Conservation (phyloP, 2,797 vertebrate species). For the Rhinella marina region DNA sequence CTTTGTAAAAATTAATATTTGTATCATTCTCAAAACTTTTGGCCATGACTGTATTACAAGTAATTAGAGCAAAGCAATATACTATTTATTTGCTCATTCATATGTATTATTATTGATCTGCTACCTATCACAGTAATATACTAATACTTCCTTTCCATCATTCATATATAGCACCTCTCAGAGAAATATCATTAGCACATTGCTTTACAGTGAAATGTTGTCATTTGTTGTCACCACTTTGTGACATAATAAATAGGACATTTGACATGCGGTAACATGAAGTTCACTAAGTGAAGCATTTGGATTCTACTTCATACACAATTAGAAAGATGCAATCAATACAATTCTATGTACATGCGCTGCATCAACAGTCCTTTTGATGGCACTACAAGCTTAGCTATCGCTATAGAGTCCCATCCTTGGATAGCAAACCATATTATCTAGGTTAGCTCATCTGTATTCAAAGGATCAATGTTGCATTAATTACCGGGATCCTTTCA, state of each 20-base stretch:
- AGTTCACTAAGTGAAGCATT: constrained; percentile 15
- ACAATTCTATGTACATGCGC: constrained; percentile 60
- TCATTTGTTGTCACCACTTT: constrained; percentile 14
- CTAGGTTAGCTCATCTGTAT: constrained; percentile 86
- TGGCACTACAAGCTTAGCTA: constrained; percentile 76
- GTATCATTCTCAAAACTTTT: too few species aligned
- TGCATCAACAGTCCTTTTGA: constrained; percentile 73
- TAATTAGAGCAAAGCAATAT: background rate
- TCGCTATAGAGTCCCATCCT: constrained; percentile 55
- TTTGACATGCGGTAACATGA: background rate
- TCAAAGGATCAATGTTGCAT: constrained; percentile 87
- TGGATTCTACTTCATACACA: constrained; percentile 18
- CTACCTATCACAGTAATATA: background rate
- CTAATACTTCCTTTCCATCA: background rate
- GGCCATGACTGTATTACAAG: too few species aligned
- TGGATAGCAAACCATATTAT: constrained; percentile 79
- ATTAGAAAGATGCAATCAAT: constrained; percentile 15
- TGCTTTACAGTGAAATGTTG: constrained; percentile 15
- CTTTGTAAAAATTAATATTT: too few species aligned
- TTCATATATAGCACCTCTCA: background rate
- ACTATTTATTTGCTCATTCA: background rate
- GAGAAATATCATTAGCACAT: constrained; percentile 27
- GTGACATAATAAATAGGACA: constrained; percentile 26
- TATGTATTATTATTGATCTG: background rate
- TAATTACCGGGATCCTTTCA: constrained; percentile 87